These are phyloP conservation scores for Kryphioiulus occultus DNA, from an alignment of 2,888 invertebrate genomes.

Conservation along the genomic window DNA sequence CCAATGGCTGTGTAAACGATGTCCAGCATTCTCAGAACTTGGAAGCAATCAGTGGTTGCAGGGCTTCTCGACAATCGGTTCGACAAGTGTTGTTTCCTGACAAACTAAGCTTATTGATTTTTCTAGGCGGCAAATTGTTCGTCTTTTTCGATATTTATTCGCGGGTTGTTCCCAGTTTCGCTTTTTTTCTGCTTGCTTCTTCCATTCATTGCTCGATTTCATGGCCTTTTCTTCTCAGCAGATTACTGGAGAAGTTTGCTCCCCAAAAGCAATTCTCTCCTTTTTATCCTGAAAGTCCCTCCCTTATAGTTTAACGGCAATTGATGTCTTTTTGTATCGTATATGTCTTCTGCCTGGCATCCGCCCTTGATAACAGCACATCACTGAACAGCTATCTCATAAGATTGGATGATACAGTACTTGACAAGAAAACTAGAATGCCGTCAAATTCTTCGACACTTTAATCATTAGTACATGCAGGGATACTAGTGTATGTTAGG, in stretches of 20 bases:
- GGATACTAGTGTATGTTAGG: too few relatives aligned
- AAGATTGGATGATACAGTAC: too few relatives aligned
- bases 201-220: background rate
- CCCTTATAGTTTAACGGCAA: background rate
- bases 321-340: background rate
- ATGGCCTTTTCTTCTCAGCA: background rate
- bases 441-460: too few relatives aligned
- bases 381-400: background rate
- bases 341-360: background rate
- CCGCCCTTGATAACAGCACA: background rate
- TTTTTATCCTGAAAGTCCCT: background rate
- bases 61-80: constrained; percentile 5
- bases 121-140: background rate
- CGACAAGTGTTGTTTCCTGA: constrained; percentile 5
- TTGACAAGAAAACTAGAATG: too few relatives aligned
- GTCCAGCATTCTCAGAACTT: background rate
- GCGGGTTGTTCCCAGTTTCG: background rate
- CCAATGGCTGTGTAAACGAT: background rate
- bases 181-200: background rate
- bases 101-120: constrained; percentile 5
- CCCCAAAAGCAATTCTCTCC: background rate
- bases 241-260: background rate
- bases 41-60: background rate
- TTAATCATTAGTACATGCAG: too few relatives aligned
- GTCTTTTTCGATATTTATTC: constrained; percentile 5